Conservation (phyloP, 2,888 invertebrate genomes). For the Clanis bilineata region DNA sequence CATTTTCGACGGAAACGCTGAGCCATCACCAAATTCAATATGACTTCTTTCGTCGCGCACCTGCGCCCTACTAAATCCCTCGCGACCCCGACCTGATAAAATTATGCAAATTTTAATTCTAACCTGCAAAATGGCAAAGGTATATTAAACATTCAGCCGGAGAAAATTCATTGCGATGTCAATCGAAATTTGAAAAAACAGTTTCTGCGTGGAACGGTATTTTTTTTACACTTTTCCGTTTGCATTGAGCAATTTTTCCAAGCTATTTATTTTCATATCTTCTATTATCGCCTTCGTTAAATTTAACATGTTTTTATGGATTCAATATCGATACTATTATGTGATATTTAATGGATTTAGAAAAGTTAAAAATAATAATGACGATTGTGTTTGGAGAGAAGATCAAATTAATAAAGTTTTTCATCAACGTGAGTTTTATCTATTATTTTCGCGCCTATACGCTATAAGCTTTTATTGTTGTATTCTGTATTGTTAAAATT, state of each 20-base stretch:
- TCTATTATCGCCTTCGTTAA: not conserved
- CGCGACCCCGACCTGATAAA: constrained; percentile 33
- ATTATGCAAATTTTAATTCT: constrained; percentile 51
- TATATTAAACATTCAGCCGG: constrained; percentile 24
- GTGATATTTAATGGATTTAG: too few species aligned
- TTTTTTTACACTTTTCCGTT: not conserved
- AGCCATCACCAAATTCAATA: not conserved
- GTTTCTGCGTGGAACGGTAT: not conserved
- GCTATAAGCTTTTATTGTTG: too few species aligned
- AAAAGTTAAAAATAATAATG: too few species aligned
- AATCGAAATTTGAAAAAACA: not conserved
- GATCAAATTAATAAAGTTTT: too few species aligned
- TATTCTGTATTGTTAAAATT: too few species aligned
- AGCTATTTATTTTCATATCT: not conserved
- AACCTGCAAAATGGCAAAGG: constrained; percentile 35
- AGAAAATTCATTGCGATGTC: not conserved
- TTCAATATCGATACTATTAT: not conserved
- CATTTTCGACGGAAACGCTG: not conserved
- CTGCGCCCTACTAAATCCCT: constrained; percentile 28
- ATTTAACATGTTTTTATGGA: not conserved
- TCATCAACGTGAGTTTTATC: too few species aligned
- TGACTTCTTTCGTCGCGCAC: constrained; percentile 26
- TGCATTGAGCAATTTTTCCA: not conserved
- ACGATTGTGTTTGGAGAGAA: too few species aligned
- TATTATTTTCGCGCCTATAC: too few species aligned